Percentiles rank a stretch among this genome's conserved stretches.
phyloP scores from a whole-genome alignment of 2,888 invertebrate species.

The Smittia aterrima region DNA sequence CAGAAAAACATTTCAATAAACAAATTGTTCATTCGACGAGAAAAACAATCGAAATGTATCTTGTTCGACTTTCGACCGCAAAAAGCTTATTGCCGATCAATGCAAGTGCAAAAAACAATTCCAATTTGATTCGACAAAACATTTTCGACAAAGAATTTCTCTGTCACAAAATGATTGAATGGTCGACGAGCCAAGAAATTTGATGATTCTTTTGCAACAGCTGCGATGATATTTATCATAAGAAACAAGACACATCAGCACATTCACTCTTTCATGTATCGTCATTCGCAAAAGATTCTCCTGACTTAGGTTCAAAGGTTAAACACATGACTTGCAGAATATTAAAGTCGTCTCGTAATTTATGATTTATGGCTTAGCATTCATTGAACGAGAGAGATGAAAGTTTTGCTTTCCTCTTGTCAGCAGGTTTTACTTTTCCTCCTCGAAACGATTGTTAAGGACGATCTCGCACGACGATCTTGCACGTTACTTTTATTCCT shows the following conservation, averaged over 20 bases:
- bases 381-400: not conserved
- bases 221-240: not conserved
- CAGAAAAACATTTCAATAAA: too few species aligned
- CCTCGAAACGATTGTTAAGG: too few species aligned
- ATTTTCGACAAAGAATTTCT: too few species aligned
- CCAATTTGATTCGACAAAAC: too few species aligned
- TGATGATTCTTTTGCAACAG: not conserved
- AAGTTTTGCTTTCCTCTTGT: not conserved
- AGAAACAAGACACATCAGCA: not conserved
- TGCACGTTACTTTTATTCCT: too few species aligned
- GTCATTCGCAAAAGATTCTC: not conserved
- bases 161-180: not conserved
- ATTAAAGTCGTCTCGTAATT: constrained; percentile 8
- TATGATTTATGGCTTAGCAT: not conserved
- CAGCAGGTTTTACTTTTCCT: not conserved
- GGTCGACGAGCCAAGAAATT: not conserved
- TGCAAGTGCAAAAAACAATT: too few species aligned
- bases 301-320: not conserved
- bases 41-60: too few species aligned
- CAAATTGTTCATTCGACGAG: too few species aligned
- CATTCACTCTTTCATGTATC: not conserved
- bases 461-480: too few species aligned
- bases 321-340: constrained; percentile 7
- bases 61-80: too few species aligned
- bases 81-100: too few species aligned